Conservation (phyloP, 2,113 vertebrate species). For the Vidua macroura region DNA sequence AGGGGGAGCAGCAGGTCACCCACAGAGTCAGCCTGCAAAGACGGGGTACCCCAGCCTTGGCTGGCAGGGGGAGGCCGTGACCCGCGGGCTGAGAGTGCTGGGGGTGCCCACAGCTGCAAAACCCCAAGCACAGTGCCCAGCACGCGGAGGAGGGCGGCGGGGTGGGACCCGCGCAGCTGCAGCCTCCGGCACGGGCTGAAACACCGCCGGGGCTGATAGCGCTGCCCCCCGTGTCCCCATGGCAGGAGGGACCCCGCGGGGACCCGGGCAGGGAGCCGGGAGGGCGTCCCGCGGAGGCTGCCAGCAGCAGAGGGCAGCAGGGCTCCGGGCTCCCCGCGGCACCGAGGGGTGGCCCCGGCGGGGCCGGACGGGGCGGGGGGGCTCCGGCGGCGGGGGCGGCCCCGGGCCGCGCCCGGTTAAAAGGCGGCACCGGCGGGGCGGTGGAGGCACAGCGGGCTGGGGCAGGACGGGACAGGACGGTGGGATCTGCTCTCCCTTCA, state of each 20-base stretch:
- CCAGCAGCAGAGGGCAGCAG: constrained; percentile 46
- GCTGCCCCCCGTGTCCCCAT: accelerated
- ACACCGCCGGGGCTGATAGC: accelerated
- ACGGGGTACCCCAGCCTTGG: accelerated
- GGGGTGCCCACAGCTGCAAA: background rate
- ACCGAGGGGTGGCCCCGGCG: background rate
- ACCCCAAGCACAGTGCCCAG: background rate
- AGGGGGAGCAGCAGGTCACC: background rate
- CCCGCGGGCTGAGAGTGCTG: background rate
- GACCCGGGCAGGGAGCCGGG: too few relatives aligned
- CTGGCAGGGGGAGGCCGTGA: background rate
- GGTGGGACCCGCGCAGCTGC: background rate
- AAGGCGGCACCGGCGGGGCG: background rate
- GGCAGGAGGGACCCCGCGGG: background rate
- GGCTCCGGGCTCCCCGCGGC: background rate
- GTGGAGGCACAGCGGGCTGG: background rate
- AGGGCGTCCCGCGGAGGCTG: background rate
- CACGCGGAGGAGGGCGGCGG: background rate
- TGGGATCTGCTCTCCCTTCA: background rate
- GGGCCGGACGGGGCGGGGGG: background rate
- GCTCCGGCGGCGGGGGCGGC: background rate
- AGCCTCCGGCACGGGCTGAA: background rate
- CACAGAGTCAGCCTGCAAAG: accelerated
- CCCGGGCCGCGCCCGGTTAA: background rate
- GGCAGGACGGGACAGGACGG: accelerated